These are phyloP conservation scores for Ips nitidus DNA, from an alignment of 1,140 invertebrate species.

Conservation along the genomic window DNA sequence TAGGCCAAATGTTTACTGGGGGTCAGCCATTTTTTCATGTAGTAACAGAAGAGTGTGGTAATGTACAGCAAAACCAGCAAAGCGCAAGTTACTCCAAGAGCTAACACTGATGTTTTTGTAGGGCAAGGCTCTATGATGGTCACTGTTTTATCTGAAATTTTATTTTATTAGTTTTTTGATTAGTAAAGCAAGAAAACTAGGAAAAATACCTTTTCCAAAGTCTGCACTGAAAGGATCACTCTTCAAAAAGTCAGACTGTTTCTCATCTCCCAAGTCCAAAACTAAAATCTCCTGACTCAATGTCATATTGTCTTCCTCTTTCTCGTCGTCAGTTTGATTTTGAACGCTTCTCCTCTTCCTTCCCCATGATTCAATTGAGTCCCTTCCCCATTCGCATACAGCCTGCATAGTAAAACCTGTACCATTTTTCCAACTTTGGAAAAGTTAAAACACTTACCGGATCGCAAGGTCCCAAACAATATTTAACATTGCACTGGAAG, in stretches of 20 bases:
- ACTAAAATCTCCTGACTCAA: conserved; percentile 92
- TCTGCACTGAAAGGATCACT: conserved; percentile 73
- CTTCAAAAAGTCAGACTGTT: conserved; percentile 77
- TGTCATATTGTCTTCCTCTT: conserved; percentile 83
- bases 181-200: background rate
- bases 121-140: conserved; percentile 86
- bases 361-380: conserved; percentile 87
- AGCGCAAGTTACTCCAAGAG: conserved; percentile 85
- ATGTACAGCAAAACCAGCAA: conserved; percentile 88
- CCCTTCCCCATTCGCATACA: conserved; percentile 84
- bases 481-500: conserved; percentile 96
- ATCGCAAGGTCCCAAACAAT: conserved; percentile 92
- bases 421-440: conserved; percentile 1
- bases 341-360: conserved; percentile 77
- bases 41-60: conserved; percentile 85
- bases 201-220: conserved; percentile 64
- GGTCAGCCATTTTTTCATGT: conserved; percentile 87
- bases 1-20: conserved; percentile 68
- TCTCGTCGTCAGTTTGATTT: conserved; percentile 58
- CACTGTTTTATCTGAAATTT: conserved; percentile 77
- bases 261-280: conserved; percentile 86
- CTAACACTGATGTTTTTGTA: conserved; percentile 84
- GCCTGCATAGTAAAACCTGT: conserved; percentile 59
- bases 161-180: conserved; percentile 18
- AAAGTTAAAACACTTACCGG: conserved; percentile 62